Conservation (phyloP, 2,888 invertebrate genomes). For the Scrobipalpa costella region DNA sequence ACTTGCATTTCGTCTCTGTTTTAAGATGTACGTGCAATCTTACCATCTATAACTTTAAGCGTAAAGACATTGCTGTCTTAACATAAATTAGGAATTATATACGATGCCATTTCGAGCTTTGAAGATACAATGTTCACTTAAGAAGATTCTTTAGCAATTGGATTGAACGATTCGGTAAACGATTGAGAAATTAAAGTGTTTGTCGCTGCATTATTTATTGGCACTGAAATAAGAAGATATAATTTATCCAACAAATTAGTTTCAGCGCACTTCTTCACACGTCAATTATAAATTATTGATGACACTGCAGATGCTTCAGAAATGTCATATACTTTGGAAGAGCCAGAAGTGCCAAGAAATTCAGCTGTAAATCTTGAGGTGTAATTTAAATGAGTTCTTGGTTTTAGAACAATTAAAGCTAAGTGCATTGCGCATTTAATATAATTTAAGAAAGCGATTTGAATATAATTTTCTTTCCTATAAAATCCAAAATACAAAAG, state of each 20-base stretch:
- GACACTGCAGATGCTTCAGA: constrained; percentile 21
- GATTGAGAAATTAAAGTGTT: constrained; percentile 16
- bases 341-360: constrained; percentile 28
- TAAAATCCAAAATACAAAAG: no score
- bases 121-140: constrained; percentile 54
- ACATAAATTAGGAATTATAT: constrained; percentile 65
- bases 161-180: constrained; percentile 18
- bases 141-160: constrained; percentile 30
- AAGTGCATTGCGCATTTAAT: no score
- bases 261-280: constrained; percentile 20
- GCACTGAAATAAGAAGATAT: constrained; percentile 12
- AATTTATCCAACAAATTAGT: constrained; percentile 25
- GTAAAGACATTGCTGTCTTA: constrained; percentile 50
- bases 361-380: constrained; percentile 18
- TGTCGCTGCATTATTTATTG: constrained; percentile 22
- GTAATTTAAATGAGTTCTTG: not conserved
- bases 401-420: not conserved
- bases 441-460: no score
- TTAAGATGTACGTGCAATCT: constrained; percentile 56
- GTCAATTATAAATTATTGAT: constrained; percentile 31
- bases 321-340: constrained; percentile 10
- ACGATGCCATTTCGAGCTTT: constrained; percentile 54
- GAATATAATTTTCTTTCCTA: no score
- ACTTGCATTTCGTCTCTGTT: constrained; percentile 61
- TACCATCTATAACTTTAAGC: constrained; percentile 49